Evolutionary conservation across 1,140 invertebrate genomes (phyloP), one percentile per base, ranked within the genome.

Genomic region (Brachionus manjavacas): DNA sequence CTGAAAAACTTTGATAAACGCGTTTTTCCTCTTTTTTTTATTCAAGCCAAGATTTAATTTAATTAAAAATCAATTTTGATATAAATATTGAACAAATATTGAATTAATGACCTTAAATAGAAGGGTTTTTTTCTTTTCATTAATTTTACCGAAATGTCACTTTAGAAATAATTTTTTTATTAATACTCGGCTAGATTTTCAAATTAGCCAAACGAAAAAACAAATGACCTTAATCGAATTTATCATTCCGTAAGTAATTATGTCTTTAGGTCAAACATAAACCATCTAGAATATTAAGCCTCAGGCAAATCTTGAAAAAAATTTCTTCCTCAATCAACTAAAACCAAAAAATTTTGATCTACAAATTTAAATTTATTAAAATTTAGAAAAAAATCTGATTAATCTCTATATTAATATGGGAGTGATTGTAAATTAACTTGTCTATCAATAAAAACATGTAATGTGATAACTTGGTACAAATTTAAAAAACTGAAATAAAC

Each of bases 191-290:
- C 14, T 52, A 60, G n/a, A 60, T 9, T 20, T 60, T 60, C 20
- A 16, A 60, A 20, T 60, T 60, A 60, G 52, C 52, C 23, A 20
- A 16, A 60, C 16, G n/a, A 60, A 20, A 20, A 60, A 25, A 23
- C 52, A 60, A 60, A 60, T 60, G 52, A 60, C 52, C 52, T 60
- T 60, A 60, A 60, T 60, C 52, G 52, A 60, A 60, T 60, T 60
- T 60, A 60, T 9, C 52, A 23, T 60, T 60, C 20, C 3, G 16
- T 60, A 60, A 60, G 52, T 23, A 60, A 60, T 6, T 23, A 60
- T 16, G 52, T 2, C 52, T 60, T 60, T 60, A 23, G 16, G 52
- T 20, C 52, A 23, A 60, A 25, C 20, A 60, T 35, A 60, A 60
- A 8, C 6, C 2, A 60, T 60, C 20, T 60, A 20, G 52, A 16